Conservation (phyloP, 2,888 invertebrate genomes). For the Pocota personata region DNA sequence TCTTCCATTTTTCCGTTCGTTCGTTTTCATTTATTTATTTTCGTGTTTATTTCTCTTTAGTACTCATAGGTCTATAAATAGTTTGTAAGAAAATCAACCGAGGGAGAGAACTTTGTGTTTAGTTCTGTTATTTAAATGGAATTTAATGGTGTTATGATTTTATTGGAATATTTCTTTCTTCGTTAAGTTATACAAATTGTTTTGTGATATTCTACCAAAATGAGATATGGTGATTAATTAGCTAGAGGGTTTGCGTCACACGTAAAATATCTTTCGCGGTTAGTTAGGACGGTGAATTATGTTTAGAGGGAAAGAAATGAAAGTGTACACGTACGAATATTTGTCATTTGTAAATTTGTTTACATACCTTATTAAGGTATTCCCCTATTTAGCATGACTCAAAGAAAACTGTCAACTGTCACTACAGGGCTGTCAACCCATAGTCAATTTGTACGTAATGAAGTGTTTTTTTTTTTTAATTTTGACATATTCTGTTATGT, state of each 20-base stretch:
- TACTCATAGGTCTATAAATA: conserved; percentile 50
- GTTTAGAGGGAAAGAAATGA: not conserved
- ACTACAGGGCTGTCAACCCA: not conserved
- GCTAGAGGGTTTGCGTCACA: not conserved
- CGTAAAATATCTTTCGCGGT: not conserved
- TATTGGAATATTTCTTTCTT: conserved; percentile 31
- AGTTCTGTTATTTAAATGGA: conserved; percentile 50
- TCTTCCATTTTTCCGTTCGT: not conserved
- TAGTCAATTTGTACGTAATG: not conserved
- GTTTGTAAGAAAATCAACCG: conserved; percentile 17
- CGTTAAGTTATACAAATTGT: conserved; percentile 20
- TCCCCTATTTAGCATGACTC: not conserved
- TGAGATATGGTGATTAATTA: conserved; percentile 22
- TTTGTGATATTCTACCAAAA: not conserved
- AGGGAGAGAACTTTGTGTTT: conserved; percentile 16
- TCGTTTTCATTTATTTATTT: conserved; percentile 25
- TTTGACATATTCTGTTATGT: not conserved
- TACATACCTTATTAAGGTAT: conserved; percentile 3
- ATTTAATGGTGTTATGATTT: conserved; percentile 56
- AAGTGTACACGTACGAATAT: not conserved
- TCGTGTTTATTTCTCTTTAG: conserved; percentile 44
- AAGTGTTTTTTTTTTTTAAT: too few species aligned
- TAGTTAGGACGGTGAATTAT: not conserved
- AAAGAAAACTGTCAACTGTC: conserved; percentile 21
- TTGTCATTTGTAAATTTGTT: conserved; percentile 22